Evolutionary conservation across 2,113 vertebrate genomes (phyloP).

Genomic region (Dasypus novemcinctus): DNA sequence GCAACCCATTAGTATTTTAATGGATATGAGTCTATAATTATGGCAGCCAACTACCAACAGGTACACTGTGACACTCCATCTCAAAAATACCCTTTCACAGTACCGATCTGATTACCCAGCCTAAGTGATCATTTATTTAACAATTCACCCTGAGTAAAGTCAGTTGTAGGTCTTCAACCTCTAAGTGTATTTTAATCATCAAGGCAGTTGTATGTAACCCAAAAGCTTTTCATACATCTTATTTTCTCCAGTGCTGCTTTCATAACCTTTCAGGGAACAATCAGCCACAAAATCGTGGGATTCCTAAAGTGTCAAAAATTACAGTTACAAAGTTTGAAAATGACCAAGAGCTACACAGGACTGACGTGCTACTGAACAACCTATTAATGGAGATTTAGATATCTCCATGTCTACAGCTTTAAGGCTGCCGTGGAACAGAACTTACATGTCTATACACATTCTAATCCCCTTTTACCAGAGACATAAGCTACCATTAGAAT

Average conservation of each 20-base stretch:
- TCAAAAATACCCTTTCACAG: conserved; percentile 65
- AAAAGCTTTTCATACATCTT: conserved; percentile 70
- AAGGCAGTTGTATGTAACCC: conserved; percentile 67
- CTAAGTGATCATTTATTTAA: conserved; percentile 78
- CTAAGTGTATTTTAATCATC: conserved; percentile 77
- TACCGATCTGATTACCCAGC: conserved; percentile 62
- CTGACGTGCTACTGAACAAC: conserved; percentile 61
- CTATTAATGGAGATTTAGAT: conserved; percentile 60
- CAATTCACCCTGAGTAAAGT: conserved; percentile 73
- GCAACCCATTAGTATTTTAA: conserved; percentile 66
- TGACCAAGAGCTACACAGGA: background rate
- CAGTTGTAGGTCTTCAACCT: conserved; percentile 61
- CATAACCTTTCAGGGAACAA: conserved; percentile 66
- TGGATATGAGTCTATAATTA: conserved; percentile 54
- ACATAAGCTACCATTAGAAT: conserved; percentile 80
- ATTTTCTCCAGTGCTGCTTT: conserved; percentile 63
- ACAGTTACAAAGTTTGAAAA: conserved; percentile 66
- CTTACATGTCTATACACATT: conserved; percentile 64
- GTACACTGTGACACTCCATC: conserved; percentile 41
- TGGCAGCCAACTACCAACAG: conserved; percentile 48
- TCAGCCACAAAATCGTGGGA: conserved; percentile 56
- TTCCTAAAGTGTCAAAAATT: conserved; percentile 71
- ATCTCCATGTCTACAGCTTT: conserved; percentile 52
- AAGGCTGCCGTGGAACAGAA: conserved; percentile 61
- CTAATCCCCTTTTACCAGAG: conserved; percentile 77